These are phyloP conservation scores for Colinus virginianus DNA, from an alignment of 2,113 vertebrate species.

Conservation along the genomic window DNA sequence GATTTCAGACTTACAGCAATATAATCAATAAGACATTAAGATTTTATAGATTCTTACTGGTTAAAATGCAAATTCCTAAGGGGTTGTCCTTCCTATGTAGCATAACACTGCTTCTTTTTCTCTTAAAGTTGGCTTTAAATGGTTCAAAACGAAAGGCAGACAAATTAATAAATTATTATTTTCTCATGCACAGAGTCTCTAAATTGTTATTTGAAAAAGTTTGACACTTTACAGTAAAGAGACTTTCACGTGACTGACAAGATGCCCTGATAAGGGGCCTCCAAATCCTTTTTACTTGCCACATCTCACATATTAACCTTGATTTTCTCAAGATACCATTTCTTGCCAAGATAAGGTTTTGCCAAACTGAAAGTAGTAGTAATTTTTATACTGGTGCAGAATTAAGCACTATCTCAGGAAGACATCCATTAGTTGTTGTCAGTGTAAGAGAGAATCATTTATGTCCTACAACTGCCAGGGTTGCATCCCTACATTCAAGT, in stretches of 20 bases:
- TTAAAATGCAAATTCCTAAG: neutral
- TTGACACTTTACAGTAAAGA: neutral
- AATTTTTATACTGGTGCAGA: too few species aligned
- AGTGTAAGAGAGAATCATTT: neutral
- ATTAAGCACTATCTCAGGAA: neutral
- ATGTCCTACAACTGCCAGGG: neutral
- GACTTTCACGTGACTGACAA: neutral
- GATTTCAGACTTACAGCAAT: neutral
- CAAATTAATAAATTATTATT: neutral
- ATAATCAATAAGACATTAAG: neutral
- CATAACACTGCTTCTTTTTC: neutral
- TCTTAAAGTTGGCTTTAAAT: neutral
- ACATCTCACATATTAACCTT: rapidly evolving
- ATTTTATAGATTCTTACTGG: neutral
- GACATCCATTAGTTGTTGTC: rapidly evolving
- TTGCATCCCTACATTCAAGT: neutral
- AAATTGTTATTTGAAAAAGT: neutral
- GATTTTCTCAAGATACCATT: neutral
- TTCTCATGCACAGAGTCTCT: neutral
- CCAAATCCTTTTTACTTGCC: neutral
- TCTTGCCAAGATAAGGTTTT: neutral
- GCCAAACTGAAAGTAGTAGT: neutral
- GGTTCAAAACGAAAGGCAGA: neutral
- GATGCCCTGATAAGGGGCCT: rapidly evolving
- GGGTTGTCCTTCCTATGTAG: neutral